These are phyloP conservation scores for Tyria jacobaeae DNA, from an alignment of 2,888 invertebrate species.

Conservation along the genomic window DNA sequence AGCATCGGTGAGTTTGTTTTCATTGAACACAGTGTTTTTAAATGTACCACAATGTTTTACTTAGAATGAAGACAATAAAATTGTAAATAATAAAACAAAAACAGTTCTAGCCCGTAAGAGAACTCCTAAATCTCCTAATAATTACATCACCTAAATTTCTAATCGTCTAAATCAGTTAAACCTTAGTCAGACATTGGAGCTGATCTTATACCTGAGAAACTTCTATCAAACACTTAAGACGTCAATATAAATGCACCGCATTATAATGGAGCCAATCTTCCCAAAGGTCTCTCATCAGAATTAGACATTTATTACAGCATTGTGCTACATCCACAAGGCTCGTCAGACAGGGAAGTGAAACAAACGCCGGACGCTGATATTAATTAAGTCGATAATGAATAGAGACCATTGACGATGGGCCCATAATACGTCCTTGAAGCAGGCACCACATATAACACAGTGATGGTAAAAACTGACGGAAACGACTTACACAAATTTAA, in stretches of 20 bases:
- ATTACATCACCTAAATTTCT: background rate
- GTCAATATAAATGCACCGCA: conserved; percentile 25
- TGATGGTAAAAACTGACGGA: conserved; percentile 19
- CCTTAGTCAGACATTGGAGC: background rate
- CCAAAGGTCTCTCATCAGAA: conserved; percentile 72
- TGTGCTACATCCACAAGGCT: conserved; percentile 75
- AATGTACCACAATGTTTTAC: background rate
- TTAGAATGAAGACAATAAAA: background rate
- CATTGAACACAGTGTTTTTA: conserved; percentile 50
- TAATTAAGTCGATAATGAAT: conserved; percentile 78
- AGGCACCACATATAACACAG: conserved; percentile 19
- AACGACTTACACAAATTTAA: conserved; percentile 4
- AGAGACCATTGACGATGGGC: conserved; percentile 51
- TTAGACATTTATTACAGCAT: conserved; percentile 81
- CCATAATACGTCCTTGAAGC: conserved; percentile 33
- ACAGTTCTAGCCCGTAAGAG: too few relatives aligned
- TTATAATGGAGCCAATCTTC: conserved; percentile 53
- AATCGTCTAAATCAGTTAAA: background rate
- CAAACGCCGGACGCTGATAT: conserved; percentile 82
- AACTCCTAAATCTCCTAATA: background rate
- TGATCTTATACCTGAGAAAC: background rate
- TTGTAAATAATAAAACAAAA: background rate
- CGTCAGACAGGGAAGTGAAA: conserved; percentile 76
- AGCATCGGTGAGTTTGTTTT: conserved; percentile 61
- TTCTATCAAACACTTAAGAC: background rate